Conservation (phyloP, 2,888 invertebrate species). For the Zaprionus bogoriensis region DNA sequence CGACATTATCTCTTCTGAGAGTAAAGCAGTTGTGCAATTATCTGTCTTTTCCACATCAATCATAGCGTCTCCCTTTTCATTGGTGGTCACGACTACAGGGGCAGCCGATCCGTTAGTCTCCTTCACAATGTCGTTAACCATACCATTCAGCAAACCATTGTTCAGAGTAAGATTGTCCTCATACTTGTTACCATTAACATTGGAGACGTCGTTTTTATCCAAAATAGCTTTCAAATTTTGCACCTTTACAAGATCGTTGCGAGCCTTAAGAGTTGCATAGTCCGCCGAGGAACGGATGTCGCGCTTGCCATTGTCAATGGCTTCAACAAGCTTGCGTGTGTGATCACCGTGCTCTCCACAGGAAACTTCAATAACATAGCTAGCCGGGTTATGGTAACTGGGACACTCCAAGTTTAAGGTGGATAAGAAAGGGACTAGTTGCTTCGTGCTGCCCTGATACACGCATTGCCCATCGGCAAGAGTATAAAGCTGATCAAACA, state of each 20-base stretch:
- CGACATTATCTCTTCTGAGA: slow-evolving; percentile 86
- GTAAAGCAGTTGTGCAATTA: slow-evolving; percentile 87
- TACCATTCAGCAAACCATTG: slow-evolving; percentile 84
- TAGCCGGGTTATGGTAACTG: slow-evolving; percentile 98
- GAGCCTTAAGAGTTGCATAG: slow-evolving; percentile 86
- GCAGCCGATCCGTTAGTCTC: slow-evolving; percentile 51
- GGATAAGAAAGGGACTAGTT: slow-evolving; percentile 92
- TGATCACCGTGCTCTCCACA: slow-evolving; percentile 98
- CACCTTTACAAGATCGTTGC: slow-evolving; percentile 84
- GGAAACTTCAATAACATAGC: slow-evolving; percentile 97
- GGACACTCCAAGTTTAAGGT: slow-evolving; percentile 94
- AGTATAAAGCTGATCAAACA: slow-evolving; percentile 97
- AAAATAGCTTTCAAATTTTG: slow-evolving; percentile 83
- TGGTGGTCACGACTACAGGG: slow-evolving; percentile 62
- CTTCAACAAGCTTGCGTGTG: slow-evolving; percentile 91
- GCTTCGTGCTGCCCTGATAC: slow-evolving; percentile 94
- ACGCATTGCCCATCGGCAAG: slow-evolving; percentile 97
- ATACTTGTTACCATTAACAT: slow-evolving; percentile 79
- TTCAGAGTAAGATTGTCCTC: slow-evolving; percentile 79
- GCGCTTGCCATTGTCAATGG: slow-evolving; percentile 92
- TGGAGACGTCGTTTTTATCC: slow-evolving; percentile 84
- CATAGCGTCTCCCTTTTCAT: slow-evolving; percentile 81
- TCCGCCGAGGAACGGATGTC: slow-evolving; percentile 90
- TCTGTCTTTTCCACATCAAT: slow-evolving; percentile 86
- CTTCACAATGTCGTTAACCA: slow-evolving; percentile 86